Conservation (phyloP, 2,888 invertebrate species). For the Oligia latruncula region DNA sequence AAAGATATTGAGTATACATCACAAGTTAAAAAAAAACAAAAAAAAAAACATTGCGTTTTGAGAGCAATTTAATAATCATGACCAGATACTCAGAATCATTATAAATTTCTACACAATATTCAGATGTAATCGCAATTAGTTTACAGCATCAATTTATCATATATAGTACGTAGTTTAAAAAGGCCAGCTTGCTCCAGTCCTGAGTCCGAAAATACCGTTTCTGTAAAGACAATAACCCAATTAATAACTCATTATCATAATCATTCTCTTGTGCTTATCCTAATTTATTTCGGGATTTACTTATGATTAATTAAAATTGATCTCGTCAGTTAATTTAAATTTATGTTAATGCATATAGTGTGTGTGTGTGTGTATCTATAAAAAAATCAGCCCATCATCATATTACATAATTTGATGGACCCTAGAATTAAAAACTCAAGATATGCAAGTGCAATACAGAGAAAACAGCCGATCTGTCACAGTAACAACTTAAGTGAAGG, state of each 20-base stretch:
- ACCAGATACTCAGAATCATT: conserved; percentile 11
- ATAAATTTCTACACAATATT: neutral
- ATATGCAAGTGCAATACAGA: neutral
- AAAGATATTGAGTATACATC: no score
- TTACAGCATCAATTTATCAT: neutral
- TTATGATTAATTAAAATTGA: neutral
- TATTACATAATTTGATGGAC: neutral
- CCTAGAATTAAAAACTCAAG: neutral
- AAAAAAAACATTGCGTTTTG: no score
- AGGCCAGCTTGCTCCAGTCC: conserved; percentile 63
- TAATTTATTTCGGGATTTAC: neutral
- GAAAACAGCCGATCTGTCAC: neutral
- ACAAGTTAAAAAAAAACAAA: no score
- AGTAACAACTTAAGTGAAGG: neutral
- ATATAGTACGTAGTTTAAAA: conserved; percentile 54
- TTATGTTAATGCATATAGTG: neutral
- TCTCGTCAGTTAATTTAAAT: neutral
- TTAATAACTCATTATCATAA: neutral
- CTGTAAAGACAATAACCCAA: conserved; percentile 24
- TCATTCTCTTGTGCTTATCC: neutral
- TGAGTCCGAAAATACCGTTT: conserved; percentile 38
- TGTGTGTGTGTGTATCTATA: no score
- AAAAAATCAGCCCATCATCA: neutral
- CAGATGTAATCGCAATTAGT: neutral
- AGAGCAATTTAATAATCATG: conserved; percentile 16